phyloP scores from a whole-genome alignment of 2,888 invertebrate genomes.

The Aspidiotus destructor region DNA sequence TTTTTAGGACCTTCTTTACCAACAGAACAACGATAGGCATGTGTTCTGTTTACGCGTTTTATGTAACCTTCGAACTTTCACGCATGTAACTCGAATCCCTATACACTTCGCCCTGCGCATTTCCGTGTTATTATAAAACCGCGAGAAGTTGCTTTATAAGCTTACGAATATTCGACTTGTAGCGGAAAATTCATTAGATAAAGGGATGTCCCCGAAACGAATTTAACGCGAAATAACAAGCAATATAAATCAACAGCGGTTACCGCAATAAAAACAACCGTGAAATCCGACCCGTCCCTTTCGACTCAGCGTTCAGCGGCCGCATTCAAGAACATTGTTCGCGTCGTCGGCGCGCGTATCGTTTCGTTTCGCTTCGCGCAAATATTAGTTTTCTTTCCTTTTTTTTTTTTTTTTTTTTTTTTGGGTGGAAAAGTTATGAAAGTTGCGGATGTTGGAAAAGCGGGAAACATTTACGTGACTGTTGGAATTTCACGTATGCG shows the following conservation, averaged over 20 bases:
- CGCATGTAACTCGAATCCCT: constrained; percentile 16
- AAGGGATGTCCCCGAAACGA: constrained; percentile 23
- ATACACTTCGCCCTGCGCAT: neutral
- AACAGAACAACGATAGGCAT: constrained; percentile 11
- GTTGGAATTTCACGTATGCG: no score
- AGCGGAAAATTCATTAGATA: constrained; percentile 6
- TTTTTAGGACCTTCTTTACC: neutral
- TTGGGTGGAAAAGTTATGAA: no score
- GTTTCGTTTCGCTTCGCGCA: constrained; percentile 11
- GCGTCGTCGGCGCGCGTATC: neutral
- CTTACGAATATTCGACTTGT: neutral
- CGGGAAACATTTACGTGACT: no score
- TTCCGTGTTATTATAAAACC: neutral
- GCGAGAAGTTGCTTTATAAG: neutral
- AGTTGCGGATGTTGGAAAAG: no score
- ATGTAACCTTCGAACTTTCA: neutral
- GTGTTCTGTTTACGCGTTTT: neutral
- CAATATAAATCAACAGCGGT: constrained; percentile 22
- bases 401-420: no score
- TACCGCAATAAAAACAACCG: constrained; percentile 18
- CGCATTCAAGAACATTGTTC: constrained; percentile 8
- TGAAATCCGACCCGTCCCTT: constrained; percentile 21
- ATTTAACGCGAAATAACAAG: constrained; percentile 22
- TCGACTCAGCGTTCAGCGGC: constrained; percentile 12
- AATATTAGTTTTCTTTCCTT: constrained; percentile 14